Evolutionary conservation across 2,113 vertebrate genomes (phyloP).

Genomic region (Muscicapa adusta): DNA sequence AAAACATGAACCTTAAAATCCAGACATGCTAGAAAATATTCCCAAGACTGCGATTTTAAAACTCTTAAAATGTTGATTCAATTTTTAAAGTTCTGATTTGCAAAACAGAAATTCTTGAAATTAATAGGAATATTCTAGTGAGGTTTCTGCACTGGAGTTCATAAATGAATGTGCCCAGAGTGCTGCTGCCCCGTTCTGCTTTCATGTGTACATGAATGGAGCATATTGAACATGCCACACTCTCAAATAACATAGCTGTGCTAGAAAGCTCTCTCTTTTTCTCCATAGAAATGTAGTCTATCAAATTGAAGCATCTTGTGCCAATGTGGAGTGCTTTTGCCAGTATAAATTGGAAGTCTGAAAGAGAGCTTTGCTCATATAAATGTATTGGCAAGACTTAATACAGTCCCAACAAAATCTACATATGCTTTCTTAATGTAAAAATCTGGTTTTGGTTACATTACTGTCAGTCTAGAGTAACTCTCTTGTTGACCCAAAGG

Average conservation of each 20-base stretch:
- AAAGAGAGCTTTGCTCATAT: conserved; percentile 11
- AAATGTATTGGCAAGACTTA: conserved; percentile 29
- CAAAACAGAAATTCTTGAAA: neutral
- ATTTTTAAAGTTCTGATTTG: neutral
- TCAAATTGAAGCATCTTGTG: neutral
- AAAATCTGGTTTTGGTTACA: conserved; percentile 4
- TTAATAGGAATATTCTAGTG: neutral
- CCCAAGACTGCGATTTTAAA: neutral
- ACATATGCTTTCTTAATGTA: conserved; percentile 19
- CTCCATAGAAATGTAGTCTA: neutral
- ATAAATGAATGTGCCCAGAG: neutral
- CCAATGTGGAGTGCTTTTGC: neutral
- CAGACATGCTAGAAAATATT: neutral
- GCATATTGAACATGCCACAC: neutral
- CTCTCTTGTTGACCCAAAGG: neutral
- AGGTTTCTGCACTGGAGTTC: neutral
- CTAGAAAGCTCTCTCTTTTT: neutral
- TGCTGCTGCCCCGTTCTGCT: neutral
- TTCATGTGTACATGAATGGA: rapidly evolving
- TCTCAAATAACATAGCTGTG: neutral
- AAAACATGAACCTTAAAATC: neutral
- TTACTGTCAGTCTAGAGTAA: neutral
- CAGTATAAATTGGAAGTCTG: conserved; percentile 13
- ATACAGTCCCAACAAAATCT: neutral
- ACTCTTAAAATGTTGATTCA: neutral